phyloP scores from a whole-genome alignment of 2,113 vertebrate genomes.

The Callionymus lyra region DNA sequence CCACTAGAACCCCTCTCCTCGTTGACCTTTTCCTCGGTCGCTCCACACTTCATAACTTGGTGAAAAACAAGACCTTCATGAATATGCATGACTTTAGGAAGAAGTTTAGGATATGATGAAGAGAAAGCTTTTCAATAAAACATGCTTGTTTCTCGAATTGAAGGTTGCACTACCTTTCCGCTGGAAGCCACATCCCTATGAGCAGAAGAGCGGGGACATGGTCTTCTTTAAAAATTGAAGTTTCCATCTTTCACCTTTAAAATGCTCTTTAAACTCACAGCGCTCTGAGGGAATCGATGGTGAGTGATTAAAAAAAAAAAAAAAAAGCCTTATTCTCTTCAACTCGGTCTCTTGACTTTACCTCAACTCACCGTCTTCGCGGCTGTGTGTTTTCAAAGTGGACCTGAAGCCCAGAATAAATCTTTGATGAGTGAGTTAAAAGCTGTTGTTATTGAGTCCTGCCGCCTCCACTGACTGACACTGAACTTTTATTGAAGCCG shows the following conservation, averaged over 20 bases:
- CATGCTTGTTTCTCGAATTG: conserved; percentile 18
- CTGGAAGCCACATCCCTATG: conserved; percentile 13
- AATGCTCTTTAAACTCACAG: conserved; percentile 39
- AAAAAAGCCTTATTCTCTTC: conserved; percentile 40
- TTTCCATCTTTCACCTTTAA: conserved; percentile 27
- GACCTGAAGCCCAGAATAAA: conserved; percentile 2
- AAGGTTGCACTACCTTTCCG: conserved; percentile 21
- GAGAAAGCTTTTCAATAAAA: conserved; percentile 33
- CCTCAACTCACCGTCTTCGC: conserved; percentile 6
- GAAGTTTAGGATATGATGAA: conserved; percentile 23
- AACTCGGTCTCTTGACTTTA: conserved; percentile 12
- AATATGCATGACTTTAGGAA: neutral
- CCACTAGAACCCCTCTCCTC: too few relatives aligned
- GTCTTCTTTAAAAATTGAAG: conserved; percentile 29
- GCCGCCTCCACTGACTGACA: conserved; percentile 2
- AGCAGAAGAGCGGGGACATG: conserved; percentile 14
- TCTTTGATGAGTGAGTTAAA: conserved; percentile 16
- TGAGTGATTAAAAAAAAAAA: conserved; percentile 41
- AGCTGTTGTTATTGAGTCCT: conserved; percentile 10
- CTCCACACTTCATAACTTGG: too few relatives aligned
- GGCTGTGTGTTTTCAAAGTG: conserved; percentile 2
- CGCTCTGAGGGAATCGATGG: conserved; percentile 17
- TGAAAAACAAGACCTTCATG: too few relatives aligned
- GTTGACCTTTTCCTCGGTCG: too few relatives aligned
- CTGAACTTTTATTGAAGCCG: conserved; percentile 2